Percentiles rank a stretch among this genome's conserved stretches.
These are phyloP conservation scores for Pseudopodoces humilis DNA, from an alignment of 2,113 vertebrate genomes.

Conservation along the genomic window DNA sequence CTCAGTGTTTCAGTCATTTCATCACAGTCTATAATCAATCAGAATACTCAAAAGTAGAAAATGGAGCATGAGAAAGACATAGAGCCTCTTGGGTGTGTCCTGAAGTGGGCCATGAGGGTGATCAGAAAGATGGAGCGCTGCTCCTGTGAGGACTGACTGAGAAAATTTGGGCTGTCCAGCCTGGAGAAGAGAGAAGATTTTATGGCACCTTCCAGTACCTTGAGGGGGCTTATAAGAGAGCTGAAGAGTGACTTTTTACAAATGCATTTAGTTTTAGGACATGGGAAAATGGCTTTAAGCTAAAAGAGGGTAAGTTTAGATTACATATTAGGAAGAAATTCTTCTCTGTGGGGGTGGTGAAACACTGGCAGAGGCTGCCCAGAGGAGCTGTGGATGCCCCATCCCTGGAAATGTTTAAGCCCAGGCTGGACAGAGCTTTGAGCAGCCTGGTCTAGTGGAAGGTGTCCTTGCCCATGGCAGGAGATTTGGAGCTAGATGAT, in stretches of 20 bases:
- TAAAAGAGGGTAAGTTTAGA: background rate
- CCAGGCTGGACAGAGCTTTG: background rate
- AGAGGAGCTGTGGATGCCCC: background rate
- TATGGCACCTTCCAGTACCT: background rate
- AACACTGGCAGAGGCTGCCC: background rate
- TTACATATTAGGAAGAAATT: background rate
- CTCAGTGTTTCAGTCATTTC: background rate
- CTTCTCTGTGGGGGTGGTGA: background rate
- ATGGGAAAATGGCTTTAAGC: background rate
- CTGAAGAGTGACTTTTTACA: background rate
- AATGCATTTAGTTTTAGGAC: background rate
- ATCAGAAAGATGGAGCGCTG: background rate
- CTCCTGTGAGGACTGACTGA: background rate
- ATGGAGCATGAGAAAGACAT: background rate
- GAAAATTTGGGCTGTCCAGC: background rate
- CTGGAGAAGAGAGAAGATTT: background rate
- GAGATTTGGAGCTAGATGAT: background rate
- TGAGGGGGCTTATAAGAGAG: background rate
- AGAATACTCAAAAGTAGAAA: background rate
- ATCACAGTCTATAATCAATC: background rate
- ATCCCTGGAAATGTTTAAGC: background rate
- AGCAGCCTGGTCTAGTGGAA: background rate
- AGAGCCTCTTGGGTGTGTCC: background rate
- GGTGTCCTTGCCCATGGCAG: background rate
- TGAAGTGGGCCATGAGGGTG: background rate